phyloP scores from a whole-genome alignment of 2,113 vertebrate genomes.

The Tetrao urogallus region DNA sequence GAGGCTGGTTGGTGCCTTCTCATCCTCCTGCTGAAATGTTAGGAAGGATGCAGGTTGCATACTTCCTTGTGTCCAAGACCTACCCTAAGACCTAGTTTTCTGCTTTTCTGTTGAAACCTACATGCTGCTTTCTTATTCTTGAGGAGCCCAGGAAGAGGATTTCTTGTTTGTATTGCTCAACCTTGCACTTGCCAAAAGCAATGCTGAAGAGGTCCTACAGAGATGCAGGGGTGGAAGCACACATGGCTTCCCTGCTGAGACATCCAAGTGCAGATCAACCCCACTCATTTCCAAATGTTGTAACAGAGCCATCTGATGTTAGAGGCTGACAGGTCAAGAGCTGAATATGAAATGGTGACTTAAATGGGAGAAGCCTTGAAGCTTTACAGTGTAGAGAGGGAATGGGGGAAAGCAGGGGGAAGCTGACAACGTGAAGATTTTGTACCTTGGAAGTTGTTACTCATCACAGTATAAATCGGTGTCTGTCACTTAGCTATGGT shows the following conservation, averaged over 20 bases:
- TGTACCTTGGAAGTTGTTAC: not conserved
- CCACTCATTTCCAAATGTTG: not conserved
- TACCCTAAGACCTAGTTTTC: not conserved
- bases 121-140: not conserved
- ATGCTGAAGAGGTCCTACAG: not conserved
- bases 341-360: not conserved
- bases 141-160: not conserved
- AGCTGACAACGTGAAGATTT: not conserved
- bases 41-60: not conserved
- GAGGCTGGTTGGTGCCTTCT: not conserved
- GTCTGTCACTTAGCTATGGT: not conserved
- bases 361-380: not conserved
- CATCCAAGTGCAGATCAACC: rapidly evolving
- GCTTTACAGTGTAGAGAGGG: not conserved
- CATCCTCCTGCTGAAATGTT: not conserved
- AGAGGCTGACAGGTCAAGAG: not conserved
- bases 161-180: not conserved
- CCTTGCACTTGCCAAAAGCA: not conserved
- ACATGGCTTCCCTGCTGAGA: not conserved
- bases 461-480: rapidly evolving
- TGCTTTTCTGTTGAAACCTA: not conserved
- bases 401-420: not conserved
- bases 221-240: not conserved
- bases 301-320: not conserved
- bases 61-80: not conserved